These are phyloP conservation scores for Eupithecia dodoneata DNA, from an alignment of 2,888 invertebrate genomes.

Conservation along the genomic window DNA sequence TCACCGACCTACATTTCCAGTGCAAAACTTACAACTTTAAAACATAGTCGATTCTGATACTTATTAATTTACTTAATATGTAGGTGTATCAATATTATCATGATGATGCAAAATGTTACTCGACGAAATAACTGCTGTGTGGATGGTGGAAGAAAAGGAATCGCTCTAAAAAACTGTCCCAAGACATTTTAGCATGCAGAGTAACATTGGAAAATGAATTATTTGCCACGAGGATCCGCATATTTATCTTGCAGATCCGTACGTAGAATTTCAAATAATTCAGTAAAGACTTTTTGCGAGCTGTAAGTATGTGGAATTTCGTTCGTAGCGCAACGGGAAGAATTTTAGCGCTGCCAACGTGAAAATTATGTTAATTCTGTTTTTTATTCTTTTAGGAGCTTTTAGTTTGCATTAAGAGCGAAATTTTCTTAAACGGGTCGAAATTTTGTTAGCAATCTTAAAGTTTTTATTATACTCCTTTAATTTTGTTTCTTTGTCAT, in stretches of 20 bases:
- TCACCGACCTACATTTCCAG: not conserved
- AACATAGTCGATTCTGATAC: no score
- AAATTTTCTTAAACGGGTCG: not conserved
- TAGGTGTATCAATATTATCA: not conserved
- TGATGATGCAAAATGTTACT: not conserved
- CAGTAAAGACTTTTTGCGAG: constrained; percentile 13
- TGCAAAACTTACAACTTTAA: no score
- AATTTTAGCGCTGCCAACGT: constrained; percentile 25
- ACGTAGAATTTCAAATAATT: constrained; percentile 19
- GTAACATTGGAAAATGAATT: not conserved
- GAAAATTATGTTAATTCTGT: constrained; percentile 23
- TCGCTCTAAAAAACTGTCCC: not conserved
- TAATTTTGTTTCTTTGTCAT: not conserved
- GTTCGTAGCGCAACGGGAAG: constrained; percentile 7
- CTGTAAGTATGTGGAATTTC: constrained; percentile 8
- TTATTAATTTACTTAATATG: not conserved
- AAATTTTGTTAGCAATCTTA: not conserved
- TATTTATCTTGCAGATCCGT: constrained; percentile 4
- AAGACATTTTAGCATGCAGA: not conserved
- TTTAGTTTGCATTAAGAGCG: constrained; percentile 12
- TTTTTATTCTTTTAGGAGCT: constrained; percentile 15
- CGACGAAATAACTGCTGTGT: not conserved
- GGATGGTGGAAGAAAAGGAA: not conserved
- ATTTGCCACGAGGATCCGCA: constrained; percentile 1
- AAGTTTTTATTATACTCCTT: not conserved